A percentile compares a stretch with the other conserved stretches of the same genome.
Conservation (phyloP, 2,113 vertebrate genomes). For the Tetrax tetrax region DNA sequence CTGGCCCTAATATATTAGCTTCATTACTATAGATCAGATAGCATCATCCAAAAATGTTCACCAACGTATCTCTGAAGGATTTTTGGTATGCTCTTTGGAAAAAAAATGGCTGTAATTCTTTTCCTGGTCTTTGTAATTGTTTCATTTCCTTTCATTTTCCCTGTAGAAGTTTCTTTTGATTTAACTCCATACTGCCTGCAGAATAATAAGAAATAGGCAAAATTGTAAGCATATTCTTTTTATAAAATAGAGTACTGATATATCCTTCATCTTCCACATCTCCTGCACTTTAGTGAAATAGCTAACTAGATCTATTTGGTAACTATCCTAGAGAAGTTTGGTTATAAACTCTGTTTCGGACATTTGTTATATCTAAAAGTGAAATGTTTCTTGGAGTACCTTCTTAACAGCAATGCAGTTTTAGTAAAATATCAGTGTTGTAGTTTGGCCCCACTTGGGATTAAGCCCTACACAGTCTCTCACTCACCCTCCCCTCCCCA, state of each 20-base stretch:
- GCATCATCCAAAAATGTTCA: not conserved
- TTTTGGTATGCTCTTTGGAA: not conserved
- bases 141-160: not conserved
- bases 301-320: not conserved
- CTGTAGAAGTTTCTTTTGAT: not conserved
- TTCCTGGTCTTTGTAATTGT: not conserved
- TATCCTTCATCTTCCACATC: not conserved
- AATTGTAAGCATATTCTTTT: not conserved
- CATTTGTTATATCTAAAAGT: not conserved
- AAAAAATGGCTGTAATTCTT: not conserved
- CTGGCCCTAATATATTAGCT: not conserved
- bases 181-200: not conserved
- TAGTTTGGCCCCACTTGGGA: too few relatives aligned
- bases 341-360: not conserved
- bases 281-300: not conserved
- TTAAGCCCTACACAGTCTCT: too few relatives aligned
- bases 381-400: not conserved
- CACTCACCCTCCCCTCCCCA: too few relatives aligned
- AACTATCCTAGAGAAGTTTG: not conserved
- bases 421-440: not conserved
- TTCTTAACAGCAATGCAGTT: not conserved
- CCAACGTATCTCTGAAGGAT: not conserved
- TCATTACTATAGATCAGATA: not conserved
- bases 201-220: not conserved
- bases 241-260: not conserved